These are phyloP conservation scores for Epinotia ramella DNA, from an alignment of 2,888 invertebrate species.

Conservation along the genomic window DNA sequence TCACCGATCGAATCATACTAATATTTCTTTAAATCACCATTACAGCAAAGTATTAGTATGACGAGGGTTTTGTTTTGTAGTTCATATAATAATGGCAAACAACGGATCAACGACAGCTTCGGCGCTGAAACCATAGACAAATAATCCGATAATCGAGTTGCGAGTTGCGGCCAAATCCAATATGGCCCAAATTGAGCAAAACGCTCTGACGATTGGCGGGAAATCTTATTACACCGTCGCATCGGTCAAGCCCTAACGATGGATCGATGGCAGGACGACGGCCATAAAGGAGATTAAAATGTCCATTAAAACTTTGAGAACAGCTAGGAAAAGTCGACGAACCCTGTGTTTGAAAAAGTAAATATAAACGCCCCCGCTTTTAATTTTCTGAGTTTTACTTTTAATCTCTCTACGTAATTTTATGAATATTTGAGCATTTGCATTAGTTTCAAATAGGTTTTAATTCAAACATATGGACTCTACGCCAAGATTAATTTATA, in stretches of 20 bases:
- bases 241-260: slow-evolving; percentile 41
- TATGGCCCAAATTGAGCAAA: slow-evolving; percentile 63
- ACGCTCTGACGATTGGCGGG: slow-evolving; percentile 53
- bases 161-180: slow-evolving; percentile 64
- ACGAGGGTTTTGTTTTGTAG: not conserved
- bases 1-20: not conserved
- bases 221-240: slow-evolving; percentile 57
- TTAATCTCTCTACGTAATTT: no score
- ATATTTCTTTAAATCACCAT: not conserved
- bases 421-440: no score
- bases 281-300: slow-evolving; percentile 26
- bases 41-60: not conserved
- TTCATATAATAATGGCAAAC: slow-evolving; percentile 13
- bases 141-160: slow-evolving; percentile 70
- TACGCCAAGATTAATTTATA: no score
- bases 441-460: no score
- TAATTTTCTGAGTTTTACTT: no score
- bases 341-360: not conserved
- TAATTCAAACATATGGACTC: no score
- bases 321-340: not conserved
- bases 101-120: slow-evolving; percentile 3
- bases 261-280: slow-evolving; percentile 14
- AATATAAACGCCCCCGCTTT: not conserved
- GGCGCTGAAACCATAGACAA: slow-evolving; percentile 61
- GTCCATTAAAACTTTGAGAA: slow-evolving; percentile 29